Percentiles rank a stretch among this genome's conserved stretches.
Conservation (phyloP, 2,113 vertebrate genomes). For the Lophura nycthemera region DNA sequence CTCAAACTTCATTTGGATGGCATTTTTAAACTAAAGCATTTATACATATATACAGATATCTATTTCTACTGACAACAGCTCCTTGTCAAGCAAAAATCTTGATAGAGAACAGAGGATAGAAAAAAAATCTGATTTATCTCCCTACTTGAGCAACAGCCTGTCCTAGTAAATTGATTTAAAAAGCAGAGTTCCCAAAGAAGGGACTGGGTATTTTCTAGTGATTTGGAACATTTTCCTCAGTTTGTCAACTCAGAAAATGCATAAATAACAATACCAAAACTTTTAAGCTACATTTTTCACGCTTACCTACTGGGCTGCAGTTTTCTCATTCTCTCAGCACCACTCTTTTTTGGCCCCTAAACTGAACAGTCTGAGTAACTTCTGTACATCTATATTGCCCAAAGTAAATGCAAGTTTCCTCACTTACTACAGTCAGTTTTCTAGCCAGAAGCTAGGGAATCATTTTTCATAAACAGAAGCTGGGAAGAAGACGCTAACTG, state of each 20-base stretch:
- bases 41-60: neutral
- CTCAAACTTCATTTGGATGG: neutral
- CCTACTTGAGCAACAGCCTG: neutral
- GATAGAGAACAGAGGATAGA: constrained; percentile 5
- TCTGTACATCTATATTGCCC: neutral
- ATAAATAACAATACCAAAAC: neutral
- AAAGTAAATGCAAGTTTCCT: neutral
- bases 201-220: neutral
- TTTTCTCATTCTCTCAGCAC: neutral
- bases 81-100: constrained; percentile 12
- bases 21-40: constrained; percentile 3
- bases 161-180: neutral
- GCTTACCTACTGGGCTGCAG: neutral
- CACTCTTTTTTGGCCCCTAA: neutral
- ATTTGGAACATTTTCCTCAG: neutral
- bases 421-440: neutral
- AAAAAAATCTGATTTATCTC: constrained; percentile 4
- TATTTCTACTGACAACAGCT: constrained; percentile 22
- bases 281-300: neutral
- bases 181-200: neutral
- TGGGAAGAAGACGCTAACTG: neutral
- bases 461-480: neutral
- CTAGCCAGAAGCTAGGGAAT: neutral
- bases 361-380: accelerated
- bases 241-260: constrained; percentile 4